Conservation (phyloP, 1,140 invertebrate species). For the Bombus superbus region DNA sequence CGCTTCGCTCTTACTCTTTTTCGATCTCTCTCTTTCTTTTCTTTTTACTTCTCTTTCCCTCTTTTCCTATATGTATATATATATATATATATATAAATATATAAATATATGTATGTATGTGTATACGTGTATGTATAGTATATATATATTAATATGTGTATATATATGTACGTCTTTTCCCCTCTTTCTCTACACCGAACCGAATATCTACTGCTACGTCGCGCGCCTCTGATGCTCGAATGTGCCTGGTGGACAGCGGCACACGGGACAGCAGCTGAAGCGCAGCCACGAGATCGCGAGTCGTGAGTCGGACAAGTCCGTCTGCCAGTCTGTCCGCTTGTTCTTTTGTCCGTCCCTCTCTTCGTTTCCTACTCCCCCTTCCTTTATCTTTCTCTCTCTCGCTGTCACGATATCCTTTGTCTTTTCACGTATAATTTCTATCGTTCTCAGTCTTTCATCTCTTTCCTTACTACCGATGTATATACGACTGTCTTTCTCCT, state of each 20-base stretch:
- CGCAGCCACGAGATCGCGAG: conserved; percentile 54
- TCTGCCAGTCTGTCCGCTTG: conserved; percentile 49
- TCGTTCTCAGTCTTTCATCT: conserved; percentile 11
- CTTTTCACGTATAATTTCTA: not conserved
- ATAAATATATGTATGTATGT: not conserved
- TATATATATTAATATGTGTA: conserved; percentile 16
- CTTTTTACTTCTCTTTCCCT: conserved; percentile 38
- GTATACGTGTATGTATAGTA: conserved; percentile 9
- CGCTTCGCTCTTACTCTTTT: conserved; percentile 56
- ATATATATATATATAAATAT: not conserved
- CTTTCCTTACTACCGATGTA: not conserved
- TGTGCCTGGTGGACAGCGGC: conserved; percentile 39
- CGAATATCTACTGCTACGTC: conserved; percentile 48
- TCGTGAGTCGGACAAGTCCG: conserved; percentile 57
- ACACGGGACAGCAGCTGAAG: conserved; percentile 50
- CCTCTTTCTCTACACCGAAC: conserved; percentile 43
- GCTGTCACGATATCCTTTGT: not conserved
- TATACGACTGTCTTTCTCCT: not conserved
- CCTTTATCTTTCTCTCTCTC: not conserved
- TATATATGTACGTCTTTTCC: conserved; percentile 22
- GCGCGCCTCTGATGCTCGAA: conserved; percentile 43
- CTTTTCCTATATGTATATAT: conserved; percentile 23
- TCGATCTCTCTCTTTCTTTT: conserved; percentile 37
- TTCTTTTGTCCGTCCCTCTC: conserved; percentile 30
- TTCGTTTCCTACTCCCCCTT: not conserved